Percentiles rank a stretch among this genome's conserved stretches.
These are phyloP conservation scores for Notodonta ziczac DNA, from an alignment of 2,888 invertebrate genomes.

Conservation along the genomic window DNA sequence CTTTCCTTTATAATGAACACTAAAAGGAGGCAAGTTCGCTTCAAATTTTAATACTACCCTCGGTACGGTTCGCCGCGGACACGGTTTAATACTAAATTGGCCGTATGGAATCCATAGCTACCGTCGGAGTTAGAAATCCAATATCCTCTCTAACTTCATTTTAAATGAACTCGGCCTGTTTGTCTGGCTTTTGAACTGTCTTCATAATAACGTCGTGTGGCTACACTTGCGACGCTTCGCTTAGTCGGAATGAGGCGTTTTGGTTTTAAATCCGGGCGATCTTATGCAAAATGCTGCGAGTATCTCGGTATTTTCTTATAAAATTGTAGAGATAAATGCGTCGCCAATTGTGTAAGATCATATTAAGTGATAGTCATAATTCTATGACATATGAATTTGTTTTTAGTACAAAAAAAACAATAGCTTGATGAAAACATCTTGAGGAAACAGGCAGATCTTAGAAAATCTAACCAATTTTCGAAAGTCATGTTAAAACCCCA, in stretches of 20 bases:
- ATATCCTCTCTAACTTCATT: conserved; percentile 72
- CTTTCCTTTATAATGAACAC: conserved; percentile 82
- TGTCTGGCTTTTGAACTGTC: conserved; percentile 70
- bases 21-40: conserved; percentile 82
- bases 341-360: too few species aligned
- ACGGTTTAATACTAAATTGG: conserved; percentile 66
- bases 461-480: too few species aligned
- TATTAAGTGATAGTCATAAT: too few species aligned
- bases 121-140: conserved; percentile 73
- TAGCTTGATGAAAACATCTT: too few species aligned
- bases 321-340: too few species aligned
- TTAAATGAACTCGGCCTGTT: conserved; percentile 64
- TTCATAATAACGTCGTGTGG: conserved; percentile 41
- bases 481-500: too few species aligned
- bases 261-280: too few species aligned
- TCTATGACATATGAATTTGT: too few species aligned
- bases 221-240: conserved; percentile 12
- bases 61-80: conserved; percentile 58
- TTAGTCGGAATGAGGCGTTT: conserved; percentile 8
- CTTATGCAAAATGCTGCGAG: too few species aligned
- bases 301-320: too few species aligned
- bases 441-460: too few species aligned
- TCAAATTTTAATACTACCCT: conserved; percentile 79
- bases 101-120: conserved; percentile 66
- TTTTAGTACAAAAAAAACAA: too few species aligned